A percentile compares a stretch with the other conserved stretches of the same genome.
Evolutionary conservation across 2,797 vertebrate genomes (phyloP).

Genomic region (Graptemys geographica): DNA sequence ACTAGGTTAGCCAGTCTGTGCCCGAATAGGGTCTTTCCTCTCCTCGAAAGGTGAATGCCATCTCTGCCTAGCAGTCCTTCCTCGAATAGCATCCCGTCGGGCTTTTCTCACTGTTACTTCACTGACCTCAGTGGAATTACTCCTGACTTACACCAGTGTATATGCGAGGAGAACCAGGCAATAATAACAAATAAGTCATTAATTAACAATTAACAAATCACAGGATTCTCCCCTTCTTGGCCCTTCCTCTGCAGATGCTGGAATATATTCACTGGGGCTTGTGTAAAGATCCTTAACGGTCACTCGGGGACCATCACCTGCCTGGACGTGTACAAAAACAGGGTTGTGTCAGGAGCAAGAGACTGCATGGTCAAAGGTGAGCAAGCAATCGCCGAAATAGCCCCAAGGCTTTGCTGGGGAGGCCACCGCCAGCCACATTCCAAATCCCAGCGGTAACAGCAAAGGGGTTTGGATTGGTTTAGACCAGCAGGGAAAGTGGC

Average conservation of each 20-base stretch:
- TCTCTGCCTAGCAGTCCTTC: too few species aligned
- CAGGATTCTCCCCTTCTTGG: neutral
- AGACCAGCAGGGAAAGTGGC: accelerated
- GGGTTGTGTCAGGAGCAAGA: conserved; percentile 87
- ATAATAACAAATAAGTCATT: neutral
- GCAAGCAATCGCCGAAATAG: neutral
- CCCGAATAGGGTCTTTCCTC: too few species aligned
- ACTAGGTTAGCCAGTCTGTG: too few species aligned
- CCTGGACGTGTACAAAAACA: conserved; percentile 83
- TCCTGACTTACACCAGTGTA: neutral
- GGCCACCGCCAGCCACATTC: neutral
- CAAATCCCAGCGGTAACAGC: accelerated
- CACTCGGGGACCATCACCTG: conserved; percentile 86
- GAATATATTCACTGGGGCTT: conserved; percentile 83
- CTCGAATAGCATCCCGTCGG: too few species aligned
- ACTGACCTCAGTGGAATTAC: neutral
- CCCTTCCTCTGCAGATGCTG: conserved; percentile 84
- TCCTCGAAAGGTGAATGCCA: too few species aligned
- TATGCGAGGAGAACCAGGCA: neutral
- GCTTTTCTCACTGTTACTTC: neutral
- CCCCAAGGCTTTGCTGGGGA: neutral
- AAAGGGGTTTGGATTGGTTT: accelerated
- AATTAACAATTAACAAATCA: neutral
- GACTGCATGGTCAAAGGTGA: conserved; percentile 91
- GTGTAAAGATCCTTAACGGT: conserved; percentile 82